phyloP scores from a whole-genome alignment of 2,888 invertebrate genomes.

The Tetramorium bicarinatum region DNA sequence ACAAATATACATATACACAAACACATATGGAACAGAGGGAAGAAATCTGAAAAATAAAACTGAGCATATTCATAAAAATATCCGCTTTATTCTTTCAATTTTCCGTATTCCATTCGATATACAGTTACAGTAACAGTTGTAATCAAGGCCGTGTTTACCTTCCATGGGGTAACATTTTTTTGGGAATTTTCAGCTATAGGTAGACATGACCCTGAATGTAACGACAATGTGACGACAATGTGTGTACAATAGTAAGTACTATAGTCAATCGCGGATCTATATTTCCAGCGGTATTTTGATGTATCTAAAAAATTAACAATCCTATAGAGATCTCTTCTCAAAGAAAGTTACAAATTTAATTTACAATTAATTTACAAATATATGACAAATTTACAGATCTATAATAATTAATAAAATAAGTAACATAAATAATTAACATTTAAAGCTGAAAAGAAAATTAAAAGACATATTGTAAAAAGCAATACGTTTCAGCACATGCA shows the following conservation, averaged over 20 bases:
- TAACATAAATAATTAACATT: not conserved
- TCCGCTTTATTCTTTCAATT: constrained; percentile 73
- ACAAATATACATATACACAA: too few species aligned
- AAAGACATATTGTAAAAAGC: not conserved
- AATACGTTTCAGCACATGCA: not conserved
- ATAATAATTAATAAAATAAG: constrained; percentile 3
- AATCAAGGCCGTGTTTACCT: constrained; percentile 22
- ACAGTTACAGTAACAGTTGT: constrained; percentile 68
- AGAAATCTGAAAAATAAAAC: constrained; percentile 25
- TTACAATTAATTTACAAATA: not conserved
- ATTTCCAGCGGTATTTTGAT: not conserved
- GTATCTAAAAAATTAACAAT: not conserved
- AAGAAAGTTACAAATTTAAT: not conserved
- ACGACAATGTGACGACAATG: constrained; percentile 65
- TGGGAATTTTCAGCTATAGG: not conserved
- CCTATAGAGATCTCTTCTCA: not conserved
- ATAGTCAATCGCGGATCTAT: constrained; percentile 28
- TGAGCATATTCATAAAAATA: constrained; percentile 75
- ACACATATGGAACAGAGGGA: not conserved
- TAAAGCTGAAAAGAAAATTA: not conserved
- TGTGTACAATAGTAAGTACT: constrained; percentile 56
- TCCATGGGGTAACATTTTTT: not conserved
- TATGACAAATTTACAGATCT: not conserved
- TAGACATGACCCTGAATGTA: constrained; percentile 48
- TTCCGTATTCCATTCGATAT: constrained; percentile 64